Evolutionary conservation across 2,113 vertebrate genomes (phyloP).

Genomic region (Podarcis muralis): DNA sequence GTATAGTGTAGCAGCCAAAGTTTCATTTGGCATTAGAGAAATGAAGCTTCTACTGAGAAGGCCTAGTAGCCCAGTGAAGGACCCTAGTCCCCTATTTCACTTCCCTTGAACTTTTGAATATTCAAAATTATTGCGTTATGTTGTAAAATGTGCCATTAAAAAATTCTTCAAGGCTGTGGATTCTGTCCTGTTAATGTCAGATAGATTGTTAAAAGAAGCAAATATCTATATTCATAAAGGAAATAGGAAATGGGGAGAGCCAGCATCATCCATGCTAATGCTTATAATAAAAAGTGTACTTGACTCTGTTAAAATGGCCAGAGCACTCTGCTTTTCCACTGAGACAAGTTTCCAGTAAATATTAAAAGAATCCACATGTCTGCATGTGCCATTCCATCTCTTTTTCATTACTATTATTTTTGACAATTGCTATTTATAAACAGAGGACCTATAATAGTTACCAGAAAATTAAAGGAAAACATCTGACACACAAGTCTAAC

Average conservation of each 20-base stretch:
- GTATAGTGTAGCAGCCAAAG: not conserved
- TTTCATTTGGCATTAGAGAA: not conserved
- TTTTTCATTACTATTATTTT: not conserved
- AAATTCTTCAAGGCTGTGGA: not conserved
- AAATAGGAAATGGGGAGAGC: slow-evolving; percentile 1
- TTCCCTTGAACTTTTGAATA: not conserved
- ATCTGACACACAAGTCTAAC: not conserved
- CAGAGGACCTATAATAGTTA: not conserved
- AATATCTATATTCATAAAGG: not conserved
- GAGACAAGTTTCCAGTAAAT: not conserved
- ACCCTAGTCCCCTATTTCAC: not conserved
- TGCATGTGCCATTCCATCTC: slow-evolving; percentile 5
- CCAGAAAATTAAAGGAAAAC: not conserved
- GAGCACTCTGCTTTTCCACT: not conserved
- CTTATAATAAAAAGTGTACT: slow-evolving; percentile 5
- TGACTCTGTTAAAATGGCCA: not conserved
- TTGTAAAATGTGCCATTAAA: not conserved
- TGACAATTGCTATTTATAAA: not conserved
- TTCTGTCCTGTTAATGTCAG: not conserved
- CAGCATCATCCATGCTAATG: not conserved
- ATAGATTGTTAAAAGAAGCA: not conserved
- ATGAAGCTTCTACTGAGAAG: no score
- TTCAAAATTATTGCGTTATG: not conserved
- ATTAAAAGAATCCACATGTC: not conserved
- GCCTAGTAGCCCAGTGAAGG: no score